Percentiles rank a stretch among this genome's conserved stretches.
Evolutionary conservation across 1,140 invertebrate genomes (phyloP).

Genomic region (Caenorhabditis remanei): DNA sequence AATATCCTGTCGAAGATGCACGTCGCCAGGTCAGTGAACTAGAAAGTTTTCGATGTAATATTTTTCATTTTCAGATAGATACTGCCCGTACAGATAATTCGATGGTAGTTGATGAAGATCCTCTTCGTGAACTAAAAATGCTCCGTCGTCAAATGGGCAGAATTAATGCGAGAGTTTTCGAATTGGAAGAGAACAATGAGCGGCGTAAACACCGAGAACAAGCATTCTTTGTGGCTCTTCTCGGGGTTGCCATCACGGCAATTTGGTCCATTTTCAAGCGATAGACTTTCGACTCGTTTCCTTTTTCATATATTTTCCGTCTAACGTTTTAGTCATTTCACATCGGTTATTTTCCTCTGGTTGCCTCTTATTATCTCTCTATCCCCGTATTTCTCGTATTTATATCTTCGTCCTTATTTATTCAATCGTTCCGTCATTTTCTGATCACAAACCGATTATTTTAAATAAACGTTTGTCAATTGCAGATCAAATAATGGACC

Average conservation of each 20-base stretch:
- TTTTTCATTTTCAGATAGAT: background rate
- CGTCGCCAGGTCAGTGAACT: background rate
- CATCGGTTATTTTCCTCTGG: background rate
- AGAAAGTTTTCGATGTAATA: background rate
- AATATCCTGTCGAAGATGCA: conserved; percentile 44
- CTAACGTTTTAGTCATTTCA: background rate
- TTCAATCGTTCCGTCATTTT: background rate
- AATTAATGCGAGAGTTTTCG: conserved; percentile 32
- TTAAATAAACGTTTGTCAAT: background rate
- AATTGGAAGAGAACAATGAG: conserved; percentile 50
- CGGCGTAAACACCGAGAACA: conserved; percentile 17
- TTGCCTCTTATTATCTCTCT: background rate
- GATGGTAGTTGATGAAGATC: conserved; percentile 46
- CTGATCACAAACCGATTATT: too few species aligned
- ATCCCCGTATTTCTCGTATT: background rate
- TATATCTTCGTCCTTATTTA: background rate
- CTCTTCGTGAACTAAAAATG: conserved; percentile 36
- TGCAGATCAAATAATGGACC: background rate
- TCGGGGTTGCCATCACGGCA: background rate
- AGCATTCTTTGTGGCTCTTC: conserved; percentile 22
- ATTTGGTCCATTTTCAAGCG: conserved; percentile 15
- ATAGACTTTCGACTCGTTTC: background rate
- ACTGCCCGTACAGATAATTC: conserved; percentile 26
- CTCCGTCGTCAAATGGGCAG: conserved; percentile 36
- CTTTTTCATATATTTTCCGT: background rate